phyloP scores from a whole-genome alignment of 2,888 invertebrate species.

The Margaritifera margaritifera region DNA sequence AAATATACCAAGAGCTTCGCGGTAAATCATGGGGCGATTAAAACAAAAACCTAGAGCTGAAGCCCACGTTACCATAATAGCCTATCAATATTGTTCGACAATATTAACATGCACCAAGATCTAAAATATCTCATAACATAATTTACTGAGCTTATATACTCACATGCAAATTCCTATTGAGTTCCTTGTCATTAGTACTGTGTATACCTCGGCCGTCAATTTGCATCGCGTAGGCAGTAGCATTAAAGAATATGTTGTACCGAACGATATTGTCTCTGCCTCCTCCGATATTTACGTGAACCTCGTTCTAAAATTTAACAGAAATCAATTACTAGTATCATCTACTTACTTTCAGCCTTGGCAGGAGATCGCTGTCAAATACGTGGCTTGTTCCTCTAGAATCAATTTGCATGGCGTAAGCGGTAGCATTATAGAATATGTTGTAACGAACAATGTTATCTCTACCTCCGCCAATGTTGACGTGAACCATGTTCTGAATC shows the following conservation, averaged over 20 bases:
- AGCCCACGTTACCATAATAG: too few relatives aligned
- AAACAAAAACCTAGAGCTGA: too few relatives aligned
- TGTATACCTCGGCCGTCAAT: conserved; percentile 13
- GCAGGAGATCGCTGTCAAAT: conserved; percentile 10
- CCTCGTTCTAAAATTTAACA: conserved; percentile 18
- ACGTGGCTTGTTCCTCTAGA: conserved; percentile 27
- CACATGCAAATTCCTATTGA: background rate
- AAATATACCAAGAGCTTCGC: too few relatives aligned
- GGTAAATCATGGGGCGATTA: too few relatives aligned
- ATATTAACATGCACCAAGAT: too few relatives aligned
- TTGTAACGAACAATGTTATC: conserved; percentile 51
- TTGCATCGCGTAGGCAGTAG: conserved; percentile 1
- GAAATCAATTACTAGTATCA: background rate
- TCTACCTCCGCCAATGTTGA: conserved; percentile 55
- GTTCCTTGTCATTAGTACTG: background rate
- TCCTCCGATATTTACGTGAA: conserved; percentile 22
- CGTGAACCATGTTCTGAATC: conserved; percentile 50
- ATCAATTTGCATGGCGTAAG: conserved; percentile 44
- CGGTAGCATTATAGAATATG: conserved; percentile 48
- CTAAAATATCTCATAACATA: too few relatives aligned
- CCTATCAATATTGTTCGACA: too few relatives aligned
- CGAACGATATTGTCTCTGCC: conserved; percentile 17
- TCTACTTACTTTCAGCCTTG: conserved; percentile 10
- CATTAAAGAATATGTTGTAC: conserved; percentile 18
- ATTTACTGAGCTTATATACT: too few relatives aligned